Base-by-base conservation (phyloP, 2,888 invertebrate species). In the Eugnorisma glareosa region DNA sequence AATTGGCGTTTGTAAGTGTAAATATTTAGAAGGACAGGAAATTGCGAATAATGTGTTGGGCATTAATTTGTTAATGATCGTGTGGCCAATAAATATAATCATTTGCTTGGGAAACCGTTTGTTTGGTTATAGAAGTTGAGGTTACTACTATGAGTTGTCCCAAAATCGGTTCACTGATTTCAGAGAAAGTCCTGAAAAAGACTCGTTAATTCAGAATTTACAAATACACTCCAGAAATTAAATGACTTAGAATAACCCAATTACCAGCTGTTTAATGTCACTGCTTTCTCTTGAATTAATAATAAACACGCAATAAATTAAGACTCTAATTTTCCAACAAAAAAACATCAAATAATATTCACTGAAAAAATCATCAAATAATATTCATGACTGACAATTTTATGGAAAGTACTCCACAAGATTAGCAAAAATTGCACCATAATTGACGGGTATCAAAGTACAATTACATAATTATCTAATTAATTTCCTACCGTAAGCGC, bases 1-100 rank as follows among this genome's bases (percentile, higher is more conserved):
- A 63, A 63, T 37, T 15, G 63, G 37, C 37, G 63, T 63, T 35
- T 61, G 1, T 21, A 18, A 4, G 15, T 54, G 35, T 57, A 40
- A 57, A 70, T 70, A 54, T 73, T 83, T 13, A n/a, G 18, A 24
- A 28, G 24, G 31, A 15, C 37, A 31, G 54, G 61, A 54, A 59
- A 72, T 72, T 66, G 51, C 28, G 21, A 48, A 28, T 57, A 18
- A 37, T 43, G 24, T 57, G 31, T 59, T 64, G 6, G 37, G 15
- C 31, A 21, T 63, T 51, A n/a, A 15, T 6, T 48, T 13, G 5
- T 8, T 40, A 24, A 15, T 40, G 21, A 31, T 68, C 13, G 24
- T 18, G 4, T n/a, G 18, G 10, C 10, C 1, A 5, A 35, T 31
- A 40, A 11, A 11, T 40, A 10, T 37, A 24, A 5, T n/a, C 10